Base-by-base conservation (phyloP, 2,797 vertebrate species). In the Esox lucius region DNA sequence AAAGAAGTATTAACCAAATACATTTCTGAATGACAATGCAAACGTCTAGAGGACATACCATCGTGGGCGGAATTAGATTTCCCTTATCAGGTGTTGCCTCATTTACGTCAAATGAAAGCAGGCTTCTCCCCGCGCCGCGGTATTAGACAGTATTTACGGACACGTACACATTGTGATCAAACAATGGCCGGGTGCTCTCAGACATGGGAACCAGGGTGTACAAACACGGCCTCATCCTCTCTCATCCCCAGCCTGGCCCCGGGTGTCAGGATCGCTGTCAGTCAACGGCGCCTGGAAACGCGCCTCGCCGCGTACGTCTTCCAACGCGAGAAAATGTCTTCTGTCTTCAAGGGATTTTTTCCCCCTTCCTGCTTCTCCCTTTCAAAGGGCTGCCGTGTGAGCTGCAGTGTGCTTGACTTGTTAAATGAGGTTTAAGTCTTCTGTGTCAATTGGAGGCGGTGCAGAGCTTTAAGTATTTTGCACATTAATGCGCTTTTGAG, bases 401-500 rank as follows among this genome's bases (percentile, higher is more conserved):
- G 88, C 87, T 78, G 85, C 86, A 87, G 87, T 85, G 89, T 87
- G 90, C 89, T 92, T 91, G 92, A 93, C 91, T 91, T 89, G 86
- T 87, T 94, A 91, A 94, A 93, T 92, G 90, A 90, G 90, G 85
- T 93, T 94, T 92, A 92, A 93, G 91, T 94, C 91, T 80, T 91
- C 86, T 91, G 87, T 93, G 92, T 95, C 93, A 92, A 90, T 94
- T 93, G 91, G 87, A 94, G 93, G 92, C 89, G 89, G 90, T 79
- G 88, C 90, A 89, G 87, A 92, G 92, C 91, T 92, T 93, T 93
- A 92, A 93, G 92, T 93, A 91, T 93, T 93, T 93, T 93, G 91
- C 93, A 93, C 92, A 94, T 94, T 94, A 94, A 93, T 94, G 90
- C 88, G 91, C 91, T 93, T 93, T 92, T 84, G 85, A 91, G 91